Percentiles rank a stretch among this genome's conserved stretches.
These are phyloP conservation scores for Bradypodion ventrale DNA, from an alignment of 2,797 vertebrate species.

Conservation along the genomic window DNA sequence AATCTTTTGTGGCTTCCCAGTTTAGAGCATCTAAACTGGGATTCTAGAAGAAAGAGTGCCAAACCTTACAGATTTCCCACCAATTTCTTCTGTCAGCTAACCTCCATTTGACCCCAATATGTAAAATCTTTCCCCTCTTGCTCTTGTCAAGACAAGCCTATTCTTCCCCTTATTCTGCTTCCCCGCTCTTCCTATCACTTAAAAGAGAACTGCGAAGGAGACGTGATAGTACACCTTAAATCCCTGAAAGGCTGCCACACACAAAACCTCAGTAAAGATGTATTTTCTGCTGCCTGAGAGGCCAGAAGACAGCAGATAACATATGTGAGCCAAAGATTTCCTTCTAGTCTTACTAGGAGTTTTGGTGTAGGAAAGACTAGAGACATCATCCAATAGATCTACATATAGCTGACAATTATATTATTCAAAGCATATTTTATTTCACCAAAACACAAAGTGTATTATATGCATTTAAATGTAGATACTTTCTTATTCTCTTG, in stretches of 20 bases:
- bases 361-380: background rate
- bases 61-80: too few relatives aligned
- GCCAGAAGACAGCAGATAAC: background rate
- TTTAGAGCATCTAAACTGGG: too few relatives aligned
- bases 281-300: background rate
- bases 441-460: background rate
- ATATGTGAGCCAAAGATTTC: background rate
- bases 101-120: too few relatives aligned
- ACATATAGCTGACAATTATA: background rate
- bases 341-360: background rate
- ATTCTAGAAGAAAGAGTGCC: too few relatives aligned
- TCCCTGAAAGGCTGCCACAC: background rate
- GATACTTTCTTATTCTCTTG: background rate
- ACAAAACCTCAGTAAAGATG: background rate
- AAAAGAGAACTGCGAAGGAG: background rate
- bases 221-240: background rate
- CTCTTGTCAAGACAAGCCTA: too few relatives aligned
- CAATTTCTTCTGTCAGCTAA: too few relatives aligned
- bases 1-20: too few relatives aligned
- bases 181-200: too few relatives aligned
- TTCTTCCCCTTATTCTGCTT: too few relatives aligned
- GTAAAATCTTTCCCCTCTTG: too few relatives aligned
- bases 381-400: background rate
- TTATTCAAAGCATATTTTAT: background rate
- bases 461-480: background rate